Base-by-base conservation (phyloP, 2,888 invertebrate genomes). In the Ophion slaviceki region DNA sequence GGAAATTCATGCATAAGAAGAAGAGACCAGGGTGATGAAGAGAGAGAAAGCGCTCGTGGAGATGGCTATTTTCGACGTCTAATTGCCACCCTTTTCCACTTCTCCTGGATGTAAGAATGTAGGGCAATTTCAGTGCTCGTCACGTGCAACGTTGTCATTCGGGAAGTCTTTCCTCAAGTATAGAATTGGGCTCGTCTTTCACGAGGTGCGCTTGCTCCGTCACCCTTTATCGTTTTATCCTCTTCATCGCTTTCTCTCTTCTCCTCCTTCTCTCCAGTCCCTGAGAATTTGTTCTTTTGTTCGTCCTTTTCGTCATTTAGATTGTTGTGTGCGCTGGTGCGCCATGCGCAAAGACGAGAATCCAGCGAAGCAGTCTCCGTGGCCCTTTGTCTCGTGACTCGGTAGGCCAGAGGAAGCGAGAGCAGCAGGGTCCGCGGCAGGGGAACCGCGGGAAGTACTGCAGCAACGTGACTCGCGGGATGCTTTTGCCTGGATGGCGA, bases 311-410 rank as follows among this genome's bases (percentile, higher is more conserved):
- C 32, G 66, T 66, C 20, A 47, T 45, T 68, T 5, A 47, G 68
- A 67, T 67, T 45, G 36, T 68, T 14, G 68, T 68, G 36, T 67
- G 40, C 67, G 66, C 20, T 45, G 47, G 68, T 24, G 68, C 47
- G 24, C 68, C 47, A 47, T 53, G 20, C 47, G 20, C 45, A 24
- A 47, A 45, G 68, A 68, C 24, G 47, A 14, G 24, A 68, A 68
- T 68, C 68, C 68, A 47, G 11, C 68, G 68, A 47, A 20, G 47
- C 67, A 64, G 66, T 36, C 36, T 24, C 24, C 24, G 68, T 4
- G 47, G 10, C 47, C 68, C 36, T 72, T 72, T 72, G 72, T 72
- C 36, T 36, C n/a, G 67, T n/a, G 67, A 67, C 67, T 67, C 20
- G 17, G 67, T 67, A 28, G 28, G 24, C 62, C 62, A 24, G 53